phyloP scores from a whole-genome alignment of 2,113 vertebrate genomes.

The Amblyornis subalaris region DNA sequence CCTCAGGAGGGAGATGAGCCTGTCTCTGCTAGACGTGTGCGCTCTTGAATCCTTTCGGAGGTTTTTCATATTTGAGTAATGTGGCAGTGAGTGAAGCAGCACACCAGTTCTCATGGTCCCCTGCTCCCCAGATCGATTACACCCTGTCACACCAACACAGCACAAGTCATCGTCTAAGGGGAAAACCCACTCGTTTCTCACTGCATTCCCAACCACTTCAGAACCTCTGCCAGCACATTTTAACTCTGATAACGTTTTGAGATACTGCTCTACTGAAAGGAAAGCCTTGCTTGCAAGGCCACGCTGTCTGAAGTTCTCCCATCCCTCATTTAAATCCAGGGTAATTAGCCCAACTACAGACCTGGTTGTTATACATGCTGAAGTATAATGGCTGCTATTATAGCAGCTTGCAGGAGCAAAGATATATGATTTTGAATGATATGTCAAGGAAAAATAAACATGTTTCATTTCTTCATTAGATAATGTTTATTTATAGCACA shows the following conservation, averaged over 20 bases:
- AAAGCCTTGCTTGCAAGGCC: slow-evolving; percentile 14
- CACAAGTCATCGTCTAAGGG: slow-evolving; percentile 5
- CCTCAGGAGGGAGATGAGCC: background rate
- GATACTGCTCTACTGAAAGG: background rate
- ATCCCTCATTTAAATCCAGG: slow-evolving; percentile 46
- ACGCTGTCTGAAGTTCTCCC: slow-evolving; percentile 30
- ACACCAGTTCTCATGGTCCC: slow-evolving; percentile 23
- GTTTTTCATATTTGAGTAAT: background rate
- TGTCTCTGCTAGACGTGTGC: fast-evolving
- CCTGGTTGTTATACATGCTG: slow-evolving; percentile 54
- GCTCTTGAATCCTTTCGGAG: background rate
- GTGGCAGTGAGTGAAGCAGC: background rate
- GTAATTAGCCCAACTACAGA: slow-evolving; percentile 67
- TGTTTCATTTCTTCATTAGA: slow-evolving; percentile 78
- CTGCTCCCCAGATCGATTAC: slow-evolving; percentile 29
- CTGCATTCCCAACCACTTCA: slow-evolving; percentile 9
- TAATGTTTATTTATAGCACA: slow-evolving; percentile 77
- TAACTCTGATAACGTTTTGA: slow-evolving; percentile 7
- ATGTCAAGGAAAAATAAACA: slow-evolving; percentile 72
- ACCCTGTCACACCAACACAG: slow-evolving; percentile 13
- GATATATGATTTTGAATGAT: slow-evolving; percentile 66
- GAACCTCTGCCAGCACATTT: slow-evolving; percentile 20
- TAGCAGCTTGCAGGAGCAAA: slow-evolving; percentile 60
- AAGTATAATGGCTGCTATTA: slow-evolving; percentile 69
- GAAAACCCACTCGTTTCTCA: slow-evolving; percentile 51